Conservation (phyloP, 2,888 invertebrate genomes). For the Lysandra bellargus region DNA sequence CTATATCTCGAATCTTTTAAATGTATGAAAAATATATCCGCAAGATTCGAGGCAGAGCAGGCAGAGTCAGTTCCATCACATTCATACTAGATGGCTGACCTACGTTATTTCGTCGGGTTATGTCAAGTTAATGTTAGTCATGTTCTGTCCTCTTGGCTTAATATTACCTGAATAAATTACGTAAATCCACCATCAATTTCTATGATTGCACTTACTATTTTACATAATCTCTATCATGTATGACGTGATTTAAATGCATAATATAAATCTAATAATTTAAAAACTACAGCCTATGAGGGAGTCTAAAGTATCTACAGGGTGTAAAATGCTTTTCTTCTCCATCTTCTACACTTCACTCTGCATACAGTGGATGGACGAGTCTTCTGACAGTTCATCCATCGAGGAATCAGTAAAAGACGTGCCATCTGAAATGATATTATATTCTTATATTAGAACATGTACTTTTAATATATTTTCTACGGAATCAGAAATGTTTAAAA, state of each 20-base stretch:
- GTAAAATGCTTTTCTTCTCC: not conserved
- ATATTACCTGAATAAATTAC: not conserved
- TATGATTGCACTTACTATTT: not conserved
- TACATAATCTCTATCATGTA: conserved; percentile 1
- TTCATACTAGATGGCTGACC: not conserved
- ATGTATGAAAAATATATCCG: too few relatives aligned
- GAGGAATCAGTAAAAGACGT: conserved; percentile 86
- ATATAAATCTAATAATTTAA: not conserved
- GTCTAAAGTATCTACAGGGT: conserved; percentile 19
- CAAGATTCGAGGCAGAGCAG: too few relatives aligned
- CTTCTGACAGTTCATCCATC: conserved; percentile 92
- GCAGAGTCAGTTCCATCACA: not conserved
- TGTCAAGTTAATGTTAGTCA: not conserved
- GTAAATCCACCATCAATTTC: not conserved
- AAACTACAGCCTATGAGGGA: conserved; percentile 3
- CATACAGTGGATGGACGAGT: conserved; percentile 92
- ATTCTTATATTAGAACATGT: not conserved
- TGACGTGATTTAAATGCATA: not conserved
- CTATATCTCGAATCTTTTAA: too few relatives aligned
- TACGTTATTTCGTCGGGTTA: not conserved
- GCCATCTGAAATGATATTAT: conserved; percentile 60
- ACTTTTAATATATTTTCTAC: not conserved
- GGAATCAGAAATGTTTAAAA: not conserved
- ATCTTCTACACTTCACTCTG: conserved; percentile 84
- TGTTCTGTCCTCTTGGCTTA: not conserved